Percentiles rank a stretch among this genome's conserved stretches.
Conservation (phyloP, 2,888 invertebrate genomes). For the Drosophila paranaensis region DNA sequence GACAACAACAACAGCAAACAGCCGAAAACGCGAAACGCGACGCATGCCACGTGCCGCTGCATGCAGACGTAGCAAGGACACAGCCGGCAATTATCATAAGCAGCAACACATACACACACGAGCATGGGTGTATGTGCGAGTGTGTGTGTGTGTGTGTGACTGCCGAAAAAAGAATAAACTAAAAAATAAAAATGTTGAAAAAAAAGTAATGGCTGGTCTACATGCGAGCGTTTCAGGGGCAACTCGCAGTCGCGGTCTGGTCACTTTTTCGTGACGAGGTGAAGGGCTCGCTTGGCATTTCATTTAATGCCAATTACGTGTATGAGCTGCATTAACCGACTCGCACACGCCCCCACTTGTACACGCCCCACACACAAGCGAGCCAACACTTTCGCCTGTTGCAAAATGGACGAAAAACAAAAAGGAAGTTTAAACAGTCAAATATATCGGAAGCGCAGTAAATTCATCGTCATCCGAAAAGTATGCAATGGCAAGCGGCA, state of each 20-base stretch:
- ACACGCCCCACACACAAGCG: constrained; percentile 31
- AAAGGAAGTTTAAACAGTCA: constrained; percentile 26
- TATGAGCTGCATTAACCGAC: constrained; percentile 79
- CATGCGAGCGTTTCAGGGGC: constrained; percentile 30
- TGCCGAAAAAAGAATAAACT: constrained; percentile 73
- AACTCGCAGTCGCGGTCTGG: constrained; percentile 31
- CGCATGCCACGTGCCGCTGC: constrained; percentile 64
- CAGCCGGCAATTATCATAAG: constrained; percentile 80
- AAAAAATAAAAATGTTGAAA: constrained; percentile 43
- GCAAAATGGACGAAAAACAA: constrained; percentile 47
- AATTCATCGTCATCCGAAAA: constrained; percentile 51
- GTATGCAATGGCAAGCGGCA: constrained; percentile 60
- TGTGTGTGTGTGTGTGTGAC: constrained; percentile 31
- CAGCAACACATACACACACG: constrained; percentile 59
- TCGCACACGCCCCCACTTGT: constrained; percentile 29
- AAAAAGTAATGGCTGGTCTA: constrained; percentile 38
- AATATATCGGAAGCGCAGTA: constrained; percentile 32
- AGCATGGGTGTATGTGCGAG: constrained; percentile 35
- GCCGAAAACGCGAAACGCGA: constrained; percentile 46
- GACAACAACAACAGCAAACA: constrained; percentile 38
- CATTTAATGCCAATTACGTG: constrained; percentile 81
- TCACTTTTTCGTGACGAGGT: constrained; percentile 40
- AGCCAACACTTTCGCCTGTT: constrained; percentile 62
- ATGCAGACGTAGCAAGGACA: constrained; percentile 32
- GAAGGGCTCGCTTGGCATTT: constrained; percentile 60